These are phyloP conservation scores for Cosmia pyralina DNA, from an alignment of 2,888 invertebrate genomes.

Conservation along the genomic window DNA sequence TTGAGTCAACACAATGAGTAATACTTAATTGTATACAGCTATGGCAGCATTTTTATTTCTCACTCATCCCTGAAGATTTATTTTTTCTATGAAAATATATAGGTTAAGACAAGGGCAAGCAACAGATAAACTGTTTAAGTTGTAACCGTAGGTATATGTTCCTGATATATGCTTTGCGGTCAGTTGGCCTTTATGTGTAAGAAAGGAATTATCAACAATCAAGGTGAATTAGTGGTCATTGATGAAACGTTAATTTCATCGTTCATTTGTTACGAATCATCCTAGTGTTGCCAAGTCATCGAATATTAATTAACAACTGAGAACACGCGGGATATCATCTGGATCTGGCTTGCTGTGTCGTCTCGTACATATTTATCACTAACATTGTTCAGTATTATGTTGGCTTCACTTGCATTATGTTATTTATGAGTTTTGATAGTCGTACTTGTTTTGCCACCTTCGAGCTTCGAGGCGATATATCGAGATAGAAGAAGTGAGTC, in stretches of 20 bases:
- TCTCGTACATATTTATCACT: slow-evolving; percentile 77
- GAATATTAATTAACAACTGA: slow-evolving; percentile 86
- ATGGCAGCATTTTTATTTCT: not conserved
- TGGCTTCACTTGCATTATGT: slow-evolving; percentile 74
- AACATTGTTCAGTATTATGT: slow-evolving; percentile 80
- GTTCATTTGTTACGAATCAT: slow-evolving; percentile 70
- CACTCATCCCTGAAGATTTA: slow-evolving; percentile 9
- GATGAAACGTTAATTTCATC: slow-evolving; percentile 61
- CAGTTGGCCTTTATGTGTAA: slow-evolving; percentile 15
- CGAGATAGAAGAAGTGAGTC: slow-evolving; percentile 83
- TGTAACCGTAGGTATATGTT: no score
- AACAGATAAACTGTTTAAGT: not conserved
- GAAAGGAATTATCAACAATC: slow-evolving; percentile 71
- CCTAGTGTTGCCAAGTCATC: slow-evolving; percentile 79
- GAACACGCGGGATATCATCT: slow-evolving; percentile 70
- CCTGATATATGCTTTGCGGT: slow-evolving; percentile 26
- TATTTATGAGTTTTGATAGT: slow-evolving; percentile 80
- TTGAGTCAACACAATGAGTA: not conserved
- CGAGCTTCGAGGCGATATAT: slow-evolving; percentile 81
- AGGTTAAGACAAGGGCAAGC: slow-evolving; percentile 11
- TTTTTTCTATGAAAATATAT: not conserved
- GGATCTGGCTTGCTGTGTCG: slow-evolving; percentile 70
- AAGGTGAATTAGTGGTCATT: slow-evolving; percentile 75
- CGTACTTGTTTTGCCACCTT: slow-evolving; percentile 81
- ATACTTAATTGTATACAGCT: slow-evolving; percentile 2